Conservation (phyloP, 92 coral and sea anemone species). For the Epizoanthus scotinus region DNA sequence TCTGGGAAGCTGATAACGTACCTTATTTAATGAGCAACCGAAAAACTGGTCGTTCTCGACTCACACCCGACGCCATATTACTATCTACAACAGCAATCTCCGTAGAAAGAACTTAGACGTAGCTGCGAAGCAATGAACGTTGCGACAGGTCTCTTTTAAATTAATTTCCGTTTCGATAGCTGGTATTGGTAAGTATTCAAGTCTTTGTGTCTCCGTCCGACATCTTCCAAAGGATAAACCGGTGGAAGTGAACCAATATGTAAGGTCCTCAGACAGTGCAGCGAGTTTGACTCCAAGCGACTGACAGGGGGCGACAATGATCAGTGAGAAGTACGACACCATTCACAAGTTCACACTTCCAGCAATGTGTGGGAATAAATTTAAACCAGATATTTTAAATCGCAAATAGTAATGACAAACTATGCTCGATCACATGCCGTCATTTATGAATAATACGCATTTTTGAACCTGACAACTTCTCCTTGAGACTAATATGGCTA, state of each 20-base stretch:
- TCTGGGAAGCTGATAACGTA: too few relatives aligned
- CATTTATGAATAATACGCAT: conserved; percentile 46
- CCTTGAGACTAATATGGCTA: conserved; percentile 29
- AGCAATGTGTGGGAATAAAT: conserved; percentile 14
- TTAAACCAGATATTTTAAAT: conserved; percentile 40
- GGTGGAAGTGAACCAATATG: not conserved
- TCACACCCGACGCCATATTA: too few relatives aligned
- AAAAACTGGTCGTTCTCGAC: too few relatives aligned
- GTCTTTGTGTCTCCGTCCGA: conserved; percentile 1
- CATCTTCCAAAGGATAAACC: conserved; percentile 3
- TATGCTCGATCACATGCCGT: conserved; percentile 45
- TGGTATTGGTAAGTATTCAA: conserved; percentile 31
- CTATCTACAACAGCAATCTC: too few relatives aligned
- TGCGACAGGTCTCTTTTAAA: not conserved
- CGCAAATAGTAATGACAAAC: conserved; percentile 32
- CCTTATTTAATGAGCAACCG: too few relatives aligned
- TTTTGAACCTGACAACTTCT: conserved; percentile 32
- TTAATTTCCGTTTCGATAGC: conserved; percentile 36
- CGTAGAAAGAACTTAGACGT: too few relatives aligned
- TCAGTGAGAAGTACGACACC: too few relatives aligned
- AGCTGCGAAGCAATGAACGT: conserved; percentile 24
- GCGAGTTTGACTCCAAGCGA: not conserved
- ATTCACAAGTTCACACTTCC: conserved; percentile 12
- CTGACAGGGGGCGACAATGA: not conserved
- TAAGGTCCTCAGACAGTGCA: not conserved